Evolutionary conservation across 2,113 vertebrate genomes (phyloP), one percentile per base, ranked within the genome.

Genomic region (Hippoglossus stenolepis): DNA sequence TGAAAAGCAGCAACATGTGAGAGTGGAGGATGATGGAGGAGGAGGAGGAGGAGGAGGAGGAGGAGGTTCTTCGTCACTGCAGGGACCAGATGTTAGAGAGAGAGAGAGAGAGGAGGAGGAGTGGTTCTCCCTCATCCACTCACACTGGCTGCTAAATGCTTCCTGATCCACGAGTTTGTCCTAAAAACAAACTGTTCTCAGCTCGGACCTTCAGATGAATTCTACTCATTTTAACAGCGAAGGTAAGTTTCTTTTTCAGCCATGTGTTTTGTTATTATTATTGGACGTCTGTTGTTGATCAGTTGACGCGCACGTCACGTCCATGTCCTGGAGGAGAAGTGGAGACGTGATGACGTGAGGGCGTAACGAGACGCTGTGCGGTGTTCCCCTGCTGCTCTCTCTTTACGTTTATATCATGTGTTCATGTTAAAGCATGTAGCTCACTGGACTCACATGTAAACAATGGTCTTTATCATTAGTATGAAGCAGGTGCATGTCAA

Each of bases 311-410:
- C 51, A 15, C 51, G 51, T 10, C 6, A n/a, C 51, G 51, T 53
- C 20, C 11, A 7, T 58, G 56, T 9, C 23, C 85, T 59, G 73
- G 15, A 54, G 20, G 59, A 84, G 56, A 89, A 91, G 77, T 68
- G 66, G 24, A 47, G 63, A 75, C 86, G 87, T 91, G 86, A 90
- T 89, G 87, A 89, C 79, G 81, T 88, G 71, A 38, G 47, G 17
- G 40, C 21, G 23, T 54, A n/a, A 54, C 51, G 51, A 21, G 51
- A 54, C 8, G 8, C 8, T 54, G 51, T 54, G 51, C 7, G 47
- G 11, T 0, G 40, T 13, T 12, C 12, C 40, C 11, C 40, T 43
- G 40, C 40, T 43, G 40, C 40, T 43, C 10, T 12, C 40, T 11
- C 40, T 0, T 3, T 11, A 43, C 10, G 12, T 12, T 43, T 43